Evolutionary conservation across 1,140 invertebrate genomes (phyloP), one percentile per base, ranked within the genome.

Genomic region (Maniola jurtina): DNA sequence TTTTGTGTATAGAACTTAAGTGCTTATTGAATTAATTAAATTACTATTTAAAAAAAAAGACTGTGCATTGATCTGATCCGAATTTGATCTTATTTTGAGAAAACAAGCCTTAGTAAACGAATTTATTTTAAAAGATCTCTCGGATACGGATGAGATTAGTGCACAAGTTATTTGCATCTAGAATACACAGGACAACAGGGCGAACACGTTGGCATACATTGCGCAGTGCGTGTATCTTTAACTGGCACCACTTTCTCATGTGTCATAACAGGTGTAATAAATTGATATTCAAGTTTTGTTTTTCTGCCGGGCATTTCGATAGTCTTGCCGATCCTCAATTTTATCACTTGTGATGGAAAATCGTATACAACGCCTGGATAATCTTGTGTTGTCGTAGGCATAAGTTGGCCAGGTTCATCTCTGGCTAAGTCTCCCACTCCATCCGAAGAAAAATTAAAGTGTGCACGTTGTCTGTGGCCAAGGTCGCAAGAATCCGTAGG

Each of bases 251-350:
- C 54, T 73, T 78, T 86, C 56, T 84, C 77, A 14, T 76, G 68
- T 14, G 72, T 77, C 10, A 61, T 36, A 11, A 76, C 73, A 11
- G 88, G 88, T 56, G 85, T 90, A 34, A 90, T 79, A 70, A 90
- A 90, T 33, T 89, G 84, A 70, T 87, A 89, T 66, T 90, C 88
- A 42, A 90, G 58, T 68, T 88, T 90, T 6, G 85, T 80, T 69
- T 86, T 87, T 47, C 83, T 72, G 25, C 82, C 83, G 14, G 78
- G 77, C 80, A 87, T 86, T 67, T 90, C 88, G 14, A 89, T 64
- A 9, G 76, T 78, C 68, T 84, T 89, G 13, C 78, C 83, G 16
- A 89, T 77, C 62, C 83, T 77, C 40, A 90, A 58, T 74, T 90
- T 90, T n/a, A 90, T 90, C 8, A 90, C 79, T 82, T 88, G 84